Evolutionary conservation across 2,113 vertebrate genomes (phyloP).

Genomic region (Crotalus viridis): DNA sequence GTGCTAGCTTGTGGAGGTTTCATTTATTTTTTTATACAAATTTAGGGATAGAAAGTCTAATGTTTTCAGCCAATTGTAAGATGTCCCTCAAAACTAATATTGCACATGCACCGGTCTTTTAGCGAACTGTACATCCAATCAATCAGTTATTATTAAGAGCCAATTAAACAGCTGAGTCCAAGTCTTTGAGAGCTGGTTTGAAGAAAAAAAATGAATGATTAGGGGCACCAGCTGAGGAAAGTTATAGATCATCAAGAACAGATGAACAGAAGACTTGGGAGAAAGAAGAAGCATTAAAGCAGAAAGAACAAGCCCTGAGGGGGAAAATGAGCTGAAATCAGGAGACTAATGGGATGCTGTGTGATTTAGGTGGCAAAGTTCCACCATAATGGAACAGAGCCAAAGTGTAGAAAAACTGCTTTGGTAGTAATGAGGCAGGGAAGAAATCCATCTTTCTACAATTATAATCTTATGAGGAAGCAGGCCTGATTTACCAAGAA

Average conservation of each 20-base stretch:
- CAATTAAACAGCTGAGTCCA: neutral
- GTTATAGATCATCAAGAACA: neutral
- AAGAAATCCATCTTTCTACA: neutral
- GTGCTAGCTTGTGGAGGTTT: neutral
- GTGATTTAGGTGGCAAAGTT: neutral
- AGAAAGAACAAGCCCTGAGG: neutral
- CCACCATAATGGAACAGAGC: neutral
- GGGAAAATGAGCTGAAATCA: neutral
- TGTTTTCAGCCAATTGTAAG: neutral
- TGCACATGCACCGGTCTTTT: neutral
- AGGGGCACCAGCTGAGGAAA: neutral
- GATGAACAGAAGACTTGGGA: neutral
- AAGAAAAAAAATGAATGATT: neutral
- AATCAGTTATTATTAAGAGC: neutral
- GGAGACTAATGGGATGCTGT: neutral
- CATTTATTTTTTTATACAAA: neutral
- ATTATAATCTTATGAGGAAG: neutral
- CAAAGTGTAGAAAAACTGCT: neutral
- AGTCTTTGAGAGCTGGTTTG: neutral
- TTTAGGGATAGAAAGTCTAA: neutral
- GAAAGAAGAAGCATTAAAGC: neutral
- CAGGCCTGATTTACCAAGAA: neutral
- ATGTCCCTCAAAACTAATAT: neutral
- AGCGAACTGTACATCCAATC: neutral
- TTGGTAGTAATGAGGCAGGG: neutral